Evolutionary conservation across 2,888 invertebrate genomes (phyloP).

Genomic region (Coenonympha arcania): DNA sequence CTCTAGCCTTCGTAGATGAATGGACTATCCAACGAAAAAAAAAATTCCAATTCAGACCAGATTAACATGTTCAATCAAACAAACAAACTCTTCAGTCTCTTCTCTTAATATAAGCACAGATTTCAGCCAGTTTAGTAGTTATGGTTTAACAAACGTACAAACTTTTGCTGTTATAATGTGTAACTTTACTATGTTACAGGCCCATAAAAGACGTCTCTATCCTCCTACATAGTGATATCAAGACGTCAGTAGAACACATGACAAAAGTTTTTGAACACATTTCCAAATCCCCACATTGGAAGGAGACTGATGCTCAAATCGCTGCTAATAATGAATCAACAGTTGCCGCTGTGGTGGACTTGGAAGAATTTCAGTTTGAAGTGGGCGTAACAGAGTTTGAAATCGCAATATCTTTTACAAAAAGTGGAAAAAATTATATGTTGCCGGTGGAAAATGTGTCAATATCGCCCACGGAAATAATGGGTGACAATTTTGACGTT

Average conservation of each 20-base stretch:
- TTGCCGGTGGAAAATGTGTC: slow-evolving; percentile 46
- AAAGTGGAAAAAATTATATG: slow-evolving; percentile 35
- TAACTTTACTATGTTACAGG: slow-evolving; percentile 38
- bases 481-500: slow-evolving; percentile 49
- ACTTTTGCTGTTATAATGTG: background rate
- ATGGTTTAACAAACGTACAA: too few relatives aligned
- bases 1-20: too few relatives aligned
- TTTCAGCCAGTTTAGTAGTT: background rate
- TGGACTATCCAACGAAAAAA: too few relatives aligned
- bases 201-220: slow-evolving; percentile 43
- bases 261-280: slow-evolving; percentile 47
- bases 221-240: slow-evolving; percentile 38
- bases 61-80: too few relatives aligned
- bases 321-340: slow-evolving; percentile 33
- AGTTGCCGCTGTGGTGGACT: slow-evolving; percentile 39
- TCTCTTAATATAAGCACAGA: too few relatives aligned
- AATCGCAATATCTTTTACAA: slow-evolving; percentile 44
- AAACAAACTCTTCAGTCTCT: too few relatives aligned
- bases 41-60: too few relatives aligned
- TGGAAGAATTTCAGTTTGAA: slow-evolving; percentile 43
- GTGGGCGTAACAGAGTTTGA: slow-evolving; percentile 43
- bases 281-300: slow-evolving; percentile 41
- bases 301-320: slow-evolving; percentile 31
- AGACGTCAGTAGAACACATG: slow-evolving; percentile 41
- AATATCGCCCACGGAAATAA: slow-evolving; percentile 42